phyloP scores from a whole-genome alignment of 2,888 invertebrate species.

The Cosmorhoe ocellata region DNA sequence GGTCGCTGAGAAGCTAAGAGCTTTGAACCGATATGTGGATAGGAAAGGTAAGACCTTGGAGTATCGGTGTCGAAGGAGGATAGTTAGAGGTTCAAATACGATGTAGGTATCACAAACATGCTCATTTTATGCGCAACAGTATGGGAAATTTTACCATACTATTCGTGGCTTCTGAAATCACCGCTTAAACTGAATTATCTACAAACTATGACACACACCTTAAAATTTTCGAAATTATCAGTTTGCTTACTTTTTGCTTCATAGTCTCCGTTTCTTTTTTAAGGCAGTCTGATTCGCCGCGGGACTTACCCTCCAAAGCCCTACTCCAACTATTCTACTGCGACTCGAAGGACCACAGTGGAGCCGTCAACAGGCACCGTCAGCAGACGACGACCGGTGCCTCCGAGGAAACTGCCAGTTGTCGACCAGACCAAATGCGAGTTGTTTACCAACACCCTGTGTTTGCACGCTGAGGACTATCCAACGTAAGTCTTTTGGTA shows the following conservation, averaged over 20 bases:
- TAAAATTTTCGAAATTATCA: too few relatives aligned
- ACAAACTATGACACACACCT: too few relatives aligned
- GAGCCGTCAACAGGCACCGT: slow-evolving; percentile 48
- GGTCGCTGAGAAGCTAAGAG: slow-evolving; percentile 71
- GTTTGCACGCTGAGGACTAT: slow-evolving; percentile 88
- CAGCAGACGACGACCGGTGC: slow-evolving; percentile 51
- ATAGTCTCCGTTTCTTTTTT: neutral
- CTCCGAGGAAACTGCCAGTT: slow-evolving; percentile 56
- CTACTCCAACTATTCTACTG: slow-evolving; percentile 33
- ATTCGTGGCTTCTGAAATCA: too few relatives aligned
- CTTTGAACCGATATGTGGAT: slow-evolving; percentile 67
- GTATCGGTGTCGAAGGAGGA: too few relatives aligned
- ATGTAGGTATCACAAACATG: too few relatives aligned
- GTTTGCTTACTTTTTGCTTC: too few relatives aligned
- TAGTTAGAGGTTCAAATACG: too few relatives aligned
- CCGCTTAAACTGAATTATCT: too few relatives aligned
- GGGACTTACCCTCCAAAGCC: slow-evolving; percentile 62
- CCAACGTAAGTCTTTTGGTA: slow-evolving; percentile 84
- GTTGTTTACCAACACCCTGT: slow-evolving; percentile 87
- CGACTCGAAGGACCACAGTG: slow-evolving; percentile 55
- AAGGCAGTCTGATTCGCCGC: slow-evolving; percentile 63
- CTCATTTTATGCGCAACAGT: too few relatives aligned
- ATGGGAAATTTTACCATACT: too few relatives aligned
- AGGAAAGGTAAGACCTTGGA: slow-evolving; percentile 62
- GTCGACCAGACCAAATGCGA: slow-evolving; percentile 80